phyloP scores from a whole-genome alignment of 1,140 invertebrate species.

The Anoplolepis gracilipes region DNA sequence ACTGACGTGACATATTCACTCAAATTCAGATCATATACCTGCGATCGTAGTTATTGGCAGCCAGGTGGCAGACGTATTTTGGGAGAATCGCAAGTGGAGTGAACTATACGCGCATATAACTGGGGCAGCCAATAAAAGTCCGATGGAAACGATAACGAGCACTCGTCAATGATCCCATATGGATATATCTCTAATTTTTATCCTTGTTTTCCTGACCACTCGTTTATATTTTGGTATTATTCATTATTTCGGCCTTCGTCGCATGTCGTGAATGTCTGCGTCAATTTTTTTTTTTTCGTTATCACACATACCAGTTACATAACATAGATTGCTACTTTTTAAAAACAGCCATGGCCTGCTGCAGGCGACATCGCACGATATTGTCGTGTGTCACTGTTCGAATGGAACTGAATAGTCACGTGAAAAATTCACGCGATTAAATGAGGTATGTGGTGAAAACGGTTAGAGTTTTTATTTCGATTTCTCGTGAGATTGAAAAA shows the following conservation, averaged over 20 bases:
- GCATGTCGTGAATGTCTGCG: not conserved
- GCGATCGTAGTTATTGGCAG: slow-evolving; percentile 47
- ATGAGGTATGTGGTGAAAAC: slow-evolving; percentile 30
- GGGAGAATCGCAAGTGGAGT: slow-evolving; percentile 39
- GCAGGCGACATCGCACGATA: slow-evolving; percentile 16
- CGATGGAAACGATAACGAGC: slow-evolving; percentile 57
- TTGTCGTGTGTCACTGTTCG: slow-evolving; percentile 25
- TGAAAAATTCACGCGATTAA: slow-evolving; percentile 47
- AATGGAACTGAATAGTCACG: slow-evolving; percentile 19
- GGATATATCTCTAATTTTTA: slow-evolving; percentile 33
- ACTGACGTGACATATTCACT: slow-evolving; percentile 51
- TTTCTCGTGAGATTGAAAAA: slow-evolving; percentile 14
- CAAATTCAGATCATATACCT: slow-evolving; percentile 42
- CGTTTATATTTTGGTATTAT: slow-evolving; percentile 48
- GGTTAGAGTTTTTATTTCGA: not conserved
- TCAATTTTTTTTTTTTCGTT: not conserved
- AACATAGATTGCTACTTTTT: slow-evolving; percentile 51
- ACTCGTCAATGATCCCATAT: slow-evolving; percentile 49
- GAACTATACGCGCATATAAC: slow-evolving; percentile 28
- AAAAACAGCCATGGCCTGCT: slow-evolving; percentile 9
- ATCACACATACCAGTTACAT: slow-evolving; percentile 11
- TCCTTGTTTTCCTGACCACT: slow-evolving; percentile 28
- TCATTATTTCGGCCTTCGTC: slow-evolving; percentile 45
- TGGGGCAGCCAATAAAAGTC: slow-evolving; percentile 52
- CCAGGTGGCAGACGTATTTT: slow-evolving; percentile 41